phyloP scores from a whole-genome alignment of 1,140 invertebrate species.

The Drosophila trapezifrons region DNA sequence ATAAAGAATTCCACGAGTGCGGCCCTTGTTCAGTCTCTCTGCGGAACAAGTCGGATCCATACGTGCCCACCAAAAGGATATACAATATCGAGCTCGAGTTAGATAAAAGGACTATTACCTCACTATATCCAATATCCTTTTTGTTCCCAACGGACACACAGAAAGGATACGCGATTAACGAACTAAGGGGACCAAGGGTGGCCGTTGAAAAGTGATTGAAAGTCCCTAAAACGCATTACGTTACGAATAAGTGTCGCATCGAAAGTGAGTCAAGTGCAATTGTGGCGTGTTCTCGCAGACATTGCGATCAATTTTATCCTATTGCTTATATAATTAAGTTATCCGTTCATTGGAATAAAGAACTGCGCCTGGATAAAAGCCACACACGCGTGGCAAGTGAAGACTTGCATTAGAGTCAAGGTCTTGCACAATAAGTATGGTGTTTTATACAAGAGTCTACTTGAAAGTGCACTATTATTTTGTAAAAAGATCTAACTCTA shows the following conservation, averaged over 20 bases:
- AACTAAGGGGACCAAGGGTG: not conserved
- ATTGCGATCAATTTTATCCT: not conserved
- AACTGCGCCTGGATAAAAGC: not conserved
- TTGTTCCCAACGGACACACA: not conserved
- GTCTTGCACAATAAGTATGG: not conserved
- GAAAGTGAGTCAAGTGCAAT: constrained; percentile 42
- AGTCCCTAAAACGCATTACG: not conserved
- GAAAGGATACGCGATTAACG: constrained; percentile 40
- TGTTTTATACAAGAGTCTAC: not conserved
- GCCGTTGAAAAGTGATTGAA: constrained; percentile 7
- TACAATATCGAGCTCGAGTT: constrained; percentile 5
- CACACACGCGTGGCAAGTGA: not conserved
- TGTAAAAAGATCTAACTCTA: no score
- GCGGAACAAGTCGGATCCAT: constrained; percentile 63
- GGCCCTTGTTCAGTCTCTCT: constrained; percentile 70
- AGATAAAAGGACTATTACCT: constrained; percentile 21
- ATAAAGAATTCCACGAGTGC: constrained; percentile 54
- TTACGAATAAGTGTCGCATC: not conserved
- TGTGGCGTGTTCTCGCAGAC: constrained; percentile 20
- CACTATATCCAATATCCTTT: constrained; percentile 17
- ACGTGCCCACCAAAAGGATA: constrained; percentile 46
- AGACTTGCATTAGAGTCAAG: no score
- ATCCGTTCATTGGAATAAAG: not conserved
- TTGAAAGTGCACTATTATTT: not conserved
- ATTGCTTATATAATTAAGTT: not conserved